Evolutionary conservation across 2,113 vertebrate genomes (phyloP).

Genomic region (Sphaerodactylus townsendi): DNA sequence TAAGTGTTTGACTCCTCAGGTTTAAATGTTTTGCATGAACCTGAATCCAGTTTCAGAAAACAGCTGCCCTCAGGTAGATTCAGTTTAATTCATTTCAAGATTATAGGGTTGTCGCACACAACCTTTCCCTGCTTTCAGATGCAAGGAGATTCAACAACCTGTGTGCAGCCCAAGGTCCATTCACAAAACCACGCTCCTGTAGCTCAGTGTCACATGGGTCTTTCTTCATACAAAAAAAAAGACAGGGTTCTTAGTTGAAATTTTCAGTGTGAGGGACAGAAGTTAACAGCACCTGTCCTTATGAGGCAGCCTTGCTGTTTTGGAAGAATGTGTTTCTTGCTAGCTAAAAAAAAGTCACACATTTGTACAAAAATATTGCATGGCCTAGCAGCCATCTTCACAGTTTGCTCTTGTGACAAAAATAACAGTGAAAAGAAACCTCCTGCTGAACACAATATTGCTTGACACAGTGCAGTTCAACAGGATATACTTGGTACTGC

Average conservation of each 20-base stretch:
- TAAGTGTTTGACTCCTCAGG: neutral
- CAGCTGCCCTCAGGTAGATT: constrained; percentile 39
- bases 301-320: constrained; percentile 43
- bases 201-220: constrained; percentile 2
- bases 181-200: constrained; percentile 37
- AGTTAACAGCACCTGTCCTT: constrained; percentile 43
- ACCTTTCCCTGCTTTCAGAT: neutral
- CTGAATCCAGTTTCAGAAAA: constrained; percentile 37
- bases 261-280: neutral
- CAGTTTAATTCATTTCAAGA: constrained; percentile 7
- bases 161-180: constrained; percentile 42
- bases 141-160: constrained; percentile 18
- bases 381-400: constrained; percentile 64
- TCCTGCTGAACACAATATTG: constrained; percentile 50
- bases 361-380: constrained; percentile 51
- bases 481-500: constrained; percentile 39
- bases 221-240: constrained; percentile 49
- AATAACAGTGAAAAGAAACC: constrained; percentile 49
- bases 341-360: constrained; percentile 42
- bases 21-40: neutral
- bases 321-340: neutral
- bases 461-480: constrained; percentile 63
- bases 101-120: constrained; percentile 31
- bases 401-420: constrained; percentile 61
- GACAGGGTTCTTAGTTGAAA: constrained; percentile 32